These are phyloP conservation scores for Empis stercorea DNA, from an alignment of 2,888 invertebrate genomes.

Conservation along the genomic window DNA sequence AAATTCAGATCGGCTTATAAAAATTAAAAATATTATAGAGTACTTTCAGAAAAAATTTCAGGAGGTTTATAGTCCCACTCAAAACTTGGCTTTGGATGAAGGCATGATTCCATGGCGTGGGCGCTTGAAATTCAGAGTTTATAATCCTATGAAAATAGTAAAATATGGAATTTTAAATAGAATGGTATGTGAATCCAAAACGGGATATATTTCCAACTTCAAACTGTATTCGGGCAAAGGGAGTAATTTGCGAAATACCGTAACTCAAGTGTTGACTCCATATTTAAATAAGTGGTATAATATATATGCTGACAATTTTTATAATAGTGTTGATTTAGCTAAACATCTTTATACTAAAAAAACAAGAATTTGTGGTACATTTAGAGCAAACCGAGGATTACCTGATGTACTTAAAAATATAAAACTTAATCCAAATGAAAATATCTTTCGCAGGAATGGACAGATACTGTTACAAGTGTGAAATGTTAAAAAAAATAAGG, in stretches of 20 bases:
- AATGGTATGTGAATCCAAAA: slow-evolving; percentile 4
- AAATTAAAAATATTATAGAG: background rate
- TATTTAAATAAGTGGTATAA: slow-evolving; percentile 4
- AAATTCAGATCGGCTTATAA: background rate
- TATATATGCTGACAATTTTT: slow-evolving; percentile 5
- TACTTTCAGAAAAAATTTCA: background rate
- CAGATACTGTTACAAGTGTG: background rate
- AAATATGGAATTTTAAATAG: slow-evolving; percentile 5
- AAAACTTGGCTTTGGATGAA: background rate
- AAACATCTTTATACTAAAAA: background rate
- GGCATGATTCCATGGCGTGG: background rate
- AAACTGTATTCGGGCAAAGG: slow-evolving; percentile 1
- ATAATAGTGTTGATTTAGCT: slow-evolving; percentile 2
- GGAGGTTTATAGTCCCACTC: background rate
- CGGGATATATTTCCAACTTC: slow-evolving; percentile 1
- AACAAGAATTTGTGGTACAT: slow-evolving; percentile 1
- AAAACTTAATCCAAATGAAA: background rate
- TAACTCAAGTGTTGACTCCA: background rate
- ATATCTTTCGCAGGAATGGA: background rate
- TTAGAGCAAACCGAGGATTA: background rate
- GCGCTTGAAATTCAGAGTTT: slow-evolving; percentile 2
- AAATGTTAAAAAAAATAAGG: background rate
- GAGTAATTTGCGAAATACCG: slow-evolving; percentile 1
- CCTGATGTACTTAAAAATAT: background rate
- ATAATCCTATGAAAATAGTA: slow-evolving; percentile 5